Evolutionary conservation across 2,113 vertebrate genomes (phyloP).

Genomic region (Elephas maximus): DNA sequence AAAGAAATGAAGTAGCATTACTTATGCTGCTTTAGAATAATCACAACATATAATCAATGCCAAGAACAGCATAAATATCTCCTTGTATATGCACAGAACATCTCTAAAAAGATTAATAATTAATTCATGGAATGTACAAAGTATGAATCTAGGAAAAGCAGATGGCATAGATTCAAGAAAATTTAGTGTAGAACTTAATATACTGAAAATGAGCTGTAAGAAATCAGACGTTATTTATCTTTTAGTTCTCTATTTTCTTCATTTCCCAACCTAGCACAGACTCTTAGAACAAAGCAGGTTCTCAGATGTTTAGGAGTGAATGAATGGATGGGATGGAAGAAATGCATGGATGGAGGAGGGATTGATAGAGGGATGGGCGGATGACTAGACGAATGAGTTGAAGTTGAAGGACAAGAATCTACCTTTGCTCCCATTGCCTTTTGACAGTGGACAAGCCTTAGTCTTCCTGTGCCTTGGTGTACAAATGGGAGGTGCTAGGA

Average conservation of each 20-base stretch:
- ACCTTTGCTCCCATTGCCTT: constrained; percentile 8
- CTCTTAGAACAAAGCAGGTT: background rate
- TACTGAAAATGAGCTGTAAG: constrained; percentile 19
- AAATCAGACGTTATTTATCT: background rate
- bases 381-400: background rate
- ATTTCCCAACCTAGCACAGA: background rate
- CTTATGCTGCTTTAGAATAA: background rate
- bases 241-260: background rate
- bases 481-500: background rate
- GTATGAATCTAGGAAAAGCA: background rate
- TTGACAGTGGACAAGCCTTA: background rate
- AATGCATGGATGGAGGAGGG: background rate
- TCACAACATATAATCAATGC: background rate
- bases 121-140: too few species aligned
- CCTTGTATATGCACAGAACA: too few species aligned
- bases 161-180: background rate
- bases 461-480: background rate
- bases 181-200: background rate
- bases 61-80: background rate
- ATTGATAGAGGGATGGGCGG: background rate
- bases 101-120: too few species aligned
- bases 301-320: background rate
- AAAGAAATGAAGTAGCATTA: constrained; percentile 30
- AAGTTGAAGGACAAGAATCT: background rate
- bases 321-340: background rate